A percentile compares a stretch with the other conserved stretches of the same genome.
These are phyloP conservation scores for Stratiomys singularior DNA, from an alignment of 2,888 invertebrate species.

Conservation along the genomic window DNA sequence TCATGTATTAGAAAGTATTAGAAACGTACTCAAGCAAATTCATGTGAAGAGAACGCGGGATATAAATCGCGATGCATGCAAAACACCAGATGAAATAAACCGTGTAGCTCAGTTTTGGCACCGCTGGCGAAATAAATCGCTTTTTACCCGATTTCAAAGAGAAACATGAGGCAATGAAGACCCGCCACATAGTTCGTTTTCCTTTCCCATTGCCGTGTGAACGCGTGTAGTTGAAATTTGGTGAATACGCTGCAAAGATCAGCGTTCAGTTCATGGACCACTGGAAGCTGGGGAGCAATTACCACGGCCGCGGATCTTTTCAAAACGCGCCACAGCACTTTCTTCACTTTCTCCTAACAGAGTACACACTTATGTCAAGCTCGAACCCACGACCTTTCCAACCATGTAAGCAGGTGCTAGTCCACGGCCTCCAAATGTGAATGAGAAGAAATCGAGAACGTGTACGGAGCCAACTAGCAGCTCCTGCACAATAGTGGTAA, in stretches of 20 bases:
- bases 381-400: background rate
- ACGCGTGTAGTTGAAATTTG: conserved; percentile 9
- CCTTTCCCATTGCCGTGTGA: conserved; percentile 27
- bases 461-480: background rate
- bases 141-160: conserved; percentile 8
- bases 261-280: conserved; percentile 23
- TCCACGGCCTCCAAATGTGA: background rate
- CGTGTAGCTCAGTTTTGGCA: background rate
- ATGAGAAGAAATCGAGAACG: background rate
- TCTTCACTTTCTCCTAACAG: conserved; percentile 35
- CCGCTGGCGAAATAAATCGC: background rate
- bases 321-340: conserved; percentile 8
- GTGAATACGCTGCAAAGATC: background rate
- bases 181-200: conserved; percentile 13
- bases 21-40: too few species aligned
- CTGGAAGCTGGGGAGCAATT: background rate
- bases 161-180: background rate
- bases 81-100: background rate
- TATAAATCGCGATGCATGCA: too few species aligned
- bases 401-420: background rate
- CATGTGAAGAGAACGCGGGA: too few species aligned
- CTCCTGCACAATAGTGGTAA: background rate
- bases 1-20: too few species aligned
- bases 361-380: background rate
- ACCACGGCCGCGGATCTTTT: background rate